These are phyloP conservation scores for Leuciscus waleckii DNA, from an alignment of 2,797 vertebrate genomes.

Conservation along the genomic window DNA sequence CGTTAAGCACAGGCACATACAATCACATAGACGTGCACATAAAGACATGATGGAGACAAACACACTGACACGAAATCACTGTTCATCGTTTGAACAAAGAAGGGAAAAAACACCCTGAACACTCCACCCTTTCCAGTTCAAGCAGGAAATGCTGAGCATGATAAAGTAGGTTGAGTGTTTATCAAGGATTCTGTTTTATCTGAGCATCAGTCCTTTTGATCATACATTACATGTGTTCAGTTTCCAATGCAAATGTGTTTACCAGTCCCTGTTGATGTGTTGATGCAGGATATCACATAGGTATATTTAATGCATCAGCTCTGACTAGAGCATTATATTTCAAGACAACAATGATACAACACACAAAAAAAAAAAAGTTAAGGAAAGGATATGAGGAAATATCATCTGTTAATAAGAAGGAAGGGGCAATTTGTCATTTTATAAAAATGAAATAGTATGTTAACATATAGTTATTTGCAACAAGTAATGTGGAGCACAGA, in stretches of 20 bases:
- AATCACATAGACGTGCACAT: not conserved
- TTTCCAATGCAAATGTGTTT: not conserved
- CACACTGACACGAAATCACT: conserved; percentile 40
- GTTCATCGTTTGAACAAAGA: conserved; percentile 68
- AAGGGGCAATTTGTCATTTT: not conserved
- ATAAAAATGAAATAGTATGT: not conserved
- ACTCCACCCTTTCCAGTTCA: conserved; percentile 59
- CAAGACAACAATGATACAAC: not conserved
- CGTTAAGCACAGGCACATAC: conserved; percentile 51
- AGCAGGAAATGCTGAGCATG: conserved; percentile 60
- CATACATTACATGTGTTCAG: not conserved
- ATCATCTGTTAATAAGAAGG: not conserved
- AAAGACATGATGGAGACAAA: conserved; percentile 3
- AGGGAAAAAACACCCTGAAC: conserved; percentile 69
- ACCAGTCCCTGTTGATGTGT: not conserved
- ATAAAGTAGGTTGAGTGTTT: conserved; percentile 42
- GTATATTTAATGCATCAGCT: not conserved
- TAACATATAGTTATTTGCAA: not conserved
- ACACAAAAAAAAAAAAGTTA: not conserved
- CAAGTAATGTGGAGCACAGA: not conserved
- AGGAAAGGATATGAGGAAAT: not conserved
- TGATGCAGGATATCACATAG: not conserved
- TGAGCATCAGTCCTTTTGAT: conserved; percentile 7
- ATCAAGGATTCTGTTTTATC: conserved; percentile 43
- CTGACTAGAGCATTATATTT: not conserved